A percentile compares a stretch with the other conserved stretches of the same genome.
phyloP scores from a whole-genome alignment of 1,140 invertebrate species.

The Sitobion miscanthi region DNA sequence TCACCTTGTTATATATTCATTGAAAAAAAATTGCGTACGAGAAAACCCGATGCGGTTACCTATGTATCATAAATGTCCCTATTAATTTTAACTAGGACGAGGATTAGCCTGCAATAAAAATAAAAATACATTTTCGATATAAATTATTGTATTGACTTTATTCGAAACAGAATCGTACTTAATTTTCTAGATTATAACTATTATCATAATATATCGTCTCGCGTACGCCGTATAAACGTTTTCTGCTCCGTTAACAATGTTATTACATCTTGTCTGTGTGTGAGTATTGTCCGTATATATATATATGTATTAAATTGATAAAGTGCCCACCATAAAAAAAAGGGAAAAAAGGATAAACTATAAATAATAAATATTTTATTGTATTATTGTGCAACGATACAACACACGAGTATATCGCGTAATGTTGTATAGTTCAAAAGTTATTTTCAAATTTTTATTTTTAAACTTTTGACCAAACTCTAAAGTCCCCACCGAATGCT shows the following conservation, averaged over 20 bases:
- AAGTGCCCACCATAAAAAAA: neutral
- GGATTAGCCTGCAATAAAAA: neutral
- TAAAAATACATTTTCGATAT: neutral
- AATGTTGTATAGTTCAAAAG: neutral
- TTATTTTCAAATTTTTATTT: conserved; percentile 1
- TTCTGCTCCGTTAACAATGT: conserved; percentile 6
- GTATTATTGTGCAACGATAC: neutral
- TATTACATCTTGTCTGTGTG: neutral
- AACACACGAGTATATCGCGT: neutral
- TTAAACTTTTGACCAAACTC: neutral
- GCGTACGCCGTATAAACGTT: neutral
- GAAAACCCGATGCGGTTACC: neutral
- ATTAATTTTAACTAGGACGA: neutral
- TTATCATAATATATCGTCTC: neutral
- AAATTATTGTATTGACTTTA: conserved; percentile 10
- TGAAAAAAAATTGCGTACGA: neutral
- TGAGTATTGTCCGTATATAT: neutral
- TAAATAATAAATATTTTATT: conserved; percentile 3
- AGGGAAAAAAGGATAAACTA: neutral
- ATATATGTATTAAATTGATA: neutral
- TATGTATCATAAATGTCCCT: neutral
- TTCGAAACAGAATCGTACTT: neutral
- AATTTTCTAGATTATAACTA: neutral
- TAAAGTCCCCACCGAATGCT: neutral
- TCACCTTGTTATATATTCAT: neutral